phyloP scores from a whole-genome alignment of 2,888 invertebrate genomes.

The Machimus rusticus region DNA sequence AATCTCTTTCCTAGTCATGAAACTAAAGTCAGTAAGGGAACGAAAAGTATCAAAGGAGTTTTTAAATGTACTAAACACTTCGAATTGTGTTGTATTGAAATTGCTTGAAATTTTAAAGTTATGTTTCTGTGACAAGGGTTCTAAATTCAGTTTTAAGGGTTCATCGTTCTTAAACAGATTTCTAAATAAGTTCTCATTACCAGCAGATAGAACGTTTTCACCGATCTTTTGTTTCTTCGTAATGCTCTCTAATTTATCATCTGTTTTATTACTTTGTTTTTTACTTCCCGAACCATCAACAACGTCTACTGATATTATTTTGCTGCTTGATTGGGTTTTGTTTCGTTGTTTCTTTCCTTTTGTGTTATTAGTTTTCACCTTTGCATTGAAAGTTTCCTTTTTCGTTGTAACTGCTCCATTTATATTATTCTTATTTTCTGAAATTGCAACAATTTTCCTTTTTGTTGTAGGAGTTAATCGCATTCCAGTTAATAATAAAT shows the following conservation, averaged over 20 bases:
- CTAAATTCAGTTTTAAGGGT: slow-evolving; percentile 41
- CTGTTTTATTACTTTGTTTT: background rate
- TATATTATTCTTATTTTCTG: slow-evolving; percentile 47
- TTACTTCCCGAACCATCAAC: background rate
- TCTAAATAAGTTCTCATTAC: slow-evolving; percentile 42
- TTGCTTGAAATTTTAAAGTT: slow-evolving; percentile 39
- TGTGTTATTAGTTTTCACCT: slow-evolving; percentile 21
- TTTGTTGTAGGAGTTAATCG: slow-evolving; percentile 61
- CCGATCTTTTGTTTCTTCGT: background rate
- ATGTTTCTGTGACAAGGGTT: slow-evolving; percentile 34
- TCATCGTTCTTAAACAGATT: slow-evolving; percentile 30
- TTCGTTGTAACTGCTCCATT: background rate
- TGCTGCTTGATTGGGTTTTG: slow-evolving; percentile 37
- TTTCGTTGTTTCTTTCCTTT: slow-evolving; percentile 31
- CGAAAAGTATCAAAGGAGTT: slow-evolving; percentile 46
- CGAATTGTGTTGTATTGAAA: slow-evolving; percentile 44
- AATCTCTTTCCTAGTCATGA: slow-evolving; percentile 41
- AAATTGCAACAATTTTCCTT: slow-evolving; percentile 52
- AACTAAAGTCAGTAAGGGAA: slow-evolving; percentile 43
- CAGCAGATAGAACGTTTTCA: background rate
- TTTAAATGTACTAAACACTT: slow-evolving; percentile 41
- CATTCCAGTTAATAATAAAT: slow-evolving; percentile 60
- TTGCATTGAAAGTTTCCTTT: background rate
- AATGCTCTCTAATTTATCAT: background rate
- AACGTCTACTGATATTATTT: background rate